Conservation (phyloP, 2,797 vertebrate species). For the Pampus argenteus region DNA sequence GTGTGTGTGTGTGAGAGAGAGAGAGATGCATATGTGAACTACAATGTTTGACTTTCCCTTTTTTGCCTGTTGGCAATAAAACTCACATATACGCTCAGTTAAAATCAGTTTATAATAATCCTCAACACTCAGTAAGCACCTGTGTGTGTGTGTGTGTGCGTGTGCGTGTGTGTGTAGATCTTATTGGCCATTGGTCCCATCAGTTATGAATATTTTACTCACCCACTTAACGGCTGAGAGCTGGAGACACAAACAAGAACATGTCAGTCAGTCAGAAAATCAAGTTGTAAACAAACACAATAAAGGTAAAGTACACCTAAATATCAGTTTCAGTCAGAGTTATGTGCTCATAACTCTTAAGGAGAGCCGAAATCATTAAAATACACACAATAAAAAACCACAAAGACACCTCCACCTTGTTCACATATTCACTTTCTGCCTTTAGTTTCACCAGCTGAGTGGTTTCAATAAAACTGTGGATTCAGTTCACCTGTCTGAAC, state of each 20-base stretch:
- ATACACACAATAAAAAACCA: neutral
- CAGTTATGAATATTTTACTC: neutral
- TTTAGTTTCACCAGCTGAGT: slow-evolving; percentile 35
- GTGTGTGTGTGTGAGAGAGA: slow-evolving; percentile 6
- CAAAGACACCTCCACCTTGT: neutral
- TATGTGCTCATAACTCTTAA: too few relatives aligned
- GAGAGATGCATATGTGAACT: slow-evolving; percentile 17
- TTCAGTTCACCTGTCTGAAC: neutral
- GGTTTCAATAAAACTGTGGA: slow-evolving; percentile 18
- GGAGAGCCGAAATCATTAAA: too few relatives aligned
- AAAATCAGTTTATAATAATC: slow-evolving; percentile 60
- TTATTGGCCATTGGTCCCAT: neutral
- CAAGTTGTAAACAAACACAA: neutral
- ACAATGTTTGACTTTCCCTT: slow-evolving; percentile 18
- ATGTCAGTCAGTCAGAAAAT: too few relatives aligned
- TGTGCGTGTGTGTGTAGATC: neutral
- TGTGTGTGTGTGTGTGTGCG: neutral
- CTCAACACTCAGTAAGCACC: slow-evolving; percentile 28
- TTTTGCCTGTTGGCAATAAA: neutral
- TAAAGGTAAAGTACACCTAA: too few relatives aligned
- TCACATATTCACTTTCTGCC: slow-evolving; percentile 25
- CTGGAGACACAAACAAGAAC: neutral
- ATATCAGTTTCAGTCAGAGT: too few relatives aligned
- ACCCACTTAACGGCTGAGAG: neutral
- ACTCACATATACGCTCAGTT: slow-evolving; percentile 1